Evolutionary conservation across 2,797 vertebrate genomes (phyloP), one percentile per base, ranked within the genome.

Genomic region (Mormyrops boulengeri): DNA sequence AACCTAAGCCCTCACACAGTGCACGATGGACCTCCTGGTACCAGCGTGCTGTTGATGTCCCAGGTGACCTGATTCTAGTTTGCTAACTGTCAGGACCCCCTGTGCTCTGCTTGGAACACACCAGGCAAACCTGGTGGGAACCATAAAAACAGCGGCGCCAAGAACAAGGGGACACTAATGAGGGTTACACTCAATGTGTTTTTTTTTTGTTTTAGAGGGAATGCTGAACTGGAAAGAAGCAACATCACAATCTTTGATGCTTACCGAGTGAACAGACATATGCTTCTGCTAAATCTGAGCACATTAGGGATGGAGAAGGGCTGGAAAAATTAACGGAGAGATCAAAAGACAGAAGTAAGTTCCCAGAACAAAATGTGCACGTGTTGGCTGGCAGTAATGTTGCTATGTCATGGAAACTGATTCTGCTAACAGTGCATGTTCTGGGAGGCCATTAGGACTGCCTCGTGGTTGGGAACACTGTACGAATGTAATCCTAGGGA

Each of bases 51-150:
- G 94, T 96, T 96, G 90, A 94, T 95, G 38, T 95, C 95, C 90
- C 95, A 93, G 90, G 96, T 9, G 17, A 95, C 95, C 92, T 94
- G 91, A 60, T 95, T 19, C 93, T 2, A 94, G 96, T 6, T 89
- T 87, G n/a, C 38, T 89, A 85, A 94, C 95, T 34, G 93, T 96
- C 93, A 96, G 94, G 92, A 95, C 94, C 86, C 95, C 96, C 69
- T 96, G 95, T 96, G 92, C 1, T 95, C 95, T 92, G 95, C 95
- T 91, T 96, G 95, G 93, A 96, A 96, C 2, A 95, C 95, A 95
- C 95, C 95, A 0, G 95, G 96, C 93, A 96, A 96, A 94, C 94
- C 96, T 96, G 91, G 41, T 1, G 89, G 0, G 91, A 93, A 91
- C 91, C 89, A 14, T 77, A 91, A 22, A 44, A 88, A 17, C 55